Conservation (phyloP, 2,888 invertebrate genomes). For the Smittia aterrima region DNA sequence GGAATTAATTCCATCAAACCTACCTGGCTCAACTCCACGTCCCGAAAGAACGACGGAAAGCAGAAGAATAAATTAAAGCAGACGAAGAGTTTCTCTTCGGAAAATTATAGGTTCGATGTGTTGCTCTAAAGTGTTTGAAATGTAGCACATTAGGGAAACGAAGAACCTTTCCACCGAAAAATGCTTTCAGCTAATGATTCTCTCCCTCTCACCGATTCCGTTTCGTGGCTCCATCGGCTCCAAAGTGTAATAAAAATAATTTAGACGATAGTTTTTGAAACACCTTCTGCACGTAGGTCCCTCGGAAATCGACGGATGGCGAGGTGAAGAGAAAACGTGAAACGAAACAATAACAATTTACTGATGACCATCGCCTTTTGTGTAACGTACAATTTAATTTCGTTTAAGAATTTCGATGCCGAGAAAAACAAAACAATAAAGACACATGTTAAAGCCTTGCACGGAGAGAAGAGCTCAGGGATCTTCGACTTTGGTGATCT, state of each 20-base stretch:
- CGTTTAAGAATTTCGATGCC: not conserved
- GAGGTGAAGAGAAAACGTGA: not conserved
- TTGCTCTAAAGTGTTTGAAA: slow-evolving; percentile 22
- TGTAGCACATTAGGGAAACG: slow-evolving; percentile 28
- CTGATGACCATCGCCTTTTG: slow-evolving; percentile 32
- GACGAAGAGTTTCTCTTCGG: not conserved
- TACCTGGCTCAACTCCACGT: not conserved
- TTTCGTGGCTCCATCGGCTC: not conserved
- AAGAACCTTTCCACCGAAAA: not conserved
- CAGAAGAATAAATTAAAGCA: not conserved
- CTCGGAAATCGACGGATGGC: not conserved
- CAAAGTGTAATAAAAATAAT: slow-evolving; percentile 32
- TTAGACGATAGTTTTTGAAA: slow-evolving; percentile 46
- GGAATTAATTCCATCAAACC: slow-evolving; percentile 25
- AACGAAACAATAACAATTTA: slow-evolving; percentile 32
- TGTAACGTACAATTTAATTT: slow-evolving; percentile 29
- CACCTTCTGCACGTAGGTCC: slow-evolving; percentile 44
- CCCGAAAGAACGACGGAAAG: not conserved
- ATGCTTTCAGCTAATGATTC: slow-evolving; percentile 3
- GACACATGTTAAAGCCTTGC: slow-evolving; percentile 17
- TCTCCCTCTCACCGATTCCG: not conserved
- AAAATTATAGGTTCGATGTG: slow-evolving; percentile 25
- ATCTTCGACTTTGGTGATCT: not conserved
- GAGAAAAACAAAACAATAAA: slow-evolving; percentile 26
- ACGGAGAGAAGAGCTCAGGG: not conserved